A percentile compares a stretch with the other conserved stretches of the same genome.
Evolutionary conservation across 2,888 invertebrate species (phyloP).

Genomic region (Stenodema calcarata): DNA sequence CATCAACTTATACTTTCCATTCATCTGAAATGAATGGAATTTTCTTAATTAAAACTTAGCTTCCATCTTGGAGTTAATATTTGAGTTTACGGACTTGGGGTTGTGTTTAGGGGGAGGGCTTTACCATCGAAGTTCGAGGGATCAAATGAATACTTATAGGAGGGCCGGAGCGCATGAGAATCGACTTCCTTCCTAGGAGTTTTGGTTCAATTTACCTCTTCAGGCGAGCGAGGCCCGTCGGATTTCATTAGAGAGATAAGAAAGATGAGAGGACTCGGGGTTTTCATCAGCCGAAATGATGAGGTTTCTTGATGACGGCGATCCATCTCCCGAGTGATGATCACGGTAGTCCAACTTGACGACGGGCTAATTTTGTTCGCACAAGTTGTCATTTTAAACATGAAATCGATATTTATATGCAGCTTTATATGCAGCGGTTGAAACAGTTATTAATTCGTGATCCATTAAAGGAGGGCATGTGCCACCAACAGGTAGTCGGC

Average conservation of each 20-base stretch:
- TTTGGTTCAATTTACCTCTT: background rate
- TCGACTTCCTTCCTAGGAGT: background rate
- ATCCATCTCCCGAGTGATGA: too few species aligned
- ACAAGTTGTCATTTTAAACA: too few species aligned
- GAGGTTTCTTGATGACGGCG: too few species aligned
- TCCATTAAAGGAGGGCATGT: too few species aligned
- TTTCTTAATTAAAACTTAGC: background rate
- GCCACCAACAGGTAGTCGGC: too few species aligned
- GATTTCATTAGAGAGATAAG: background rate
- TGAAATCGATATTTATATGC: too few species aligned
- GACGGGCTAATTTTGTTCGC: too few species aligned
- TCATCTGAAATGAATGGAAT: background rate
- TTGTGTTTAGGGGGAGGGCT: background rate
- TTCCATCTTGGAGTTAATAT: background rate
- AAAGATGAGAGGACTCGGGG: background rate
- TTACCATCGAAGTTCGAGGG: background rate
- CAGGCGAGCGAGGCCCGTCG: background rate
- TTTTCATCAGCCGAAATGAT: too few species aligned
- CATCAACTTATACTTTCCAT: background rate
- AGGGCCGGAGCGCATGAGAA: background rate
- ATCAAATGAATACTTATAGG: background rate
- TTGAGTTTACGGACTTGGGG: background rate
- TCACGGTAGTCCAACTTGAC: too few species aligned
- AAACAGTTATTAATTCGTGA: too few species aligned
- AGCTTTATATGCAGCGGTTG: too few species aligned